Conservation (phyloP, 2,888 invertebrate species). For the Lutraria lutraria region DNA sequence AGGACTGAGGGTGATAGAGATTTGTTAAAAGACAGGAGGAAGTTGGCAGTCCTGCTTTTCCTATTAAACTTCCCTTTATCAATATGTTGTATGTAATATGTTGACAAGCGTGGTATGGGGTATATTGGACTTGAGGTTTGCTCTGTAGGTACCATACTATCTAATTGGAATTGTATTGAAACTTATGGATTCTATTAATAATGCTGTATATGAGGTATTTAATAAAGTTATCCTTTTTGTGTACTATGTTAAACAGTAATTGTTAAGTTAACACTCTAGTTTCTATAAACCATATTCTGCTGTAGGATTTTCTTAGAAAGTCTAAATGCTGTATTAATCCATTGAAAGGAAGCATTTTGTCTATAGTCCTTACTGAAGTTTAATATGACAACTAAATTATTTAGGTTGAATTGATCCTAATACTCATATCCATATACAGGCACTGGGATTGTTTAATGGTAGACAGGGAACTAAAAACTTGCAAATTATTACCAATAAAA, state of each 20-base stretch:
- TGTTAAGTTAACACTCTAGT: not conserved
- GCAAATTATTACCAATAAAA: constrained; percentile 7
- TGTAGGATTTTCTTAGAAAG: too few relatives aligned
- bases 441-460: not conserved
- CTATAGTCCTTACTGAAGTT: too few relatives aligned
- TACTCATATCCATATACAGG: not conserved
- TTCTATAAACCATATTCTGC: too few relatives aligned
- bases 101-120: constrained; percentile 18
- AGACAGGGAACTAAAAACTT: not conserved
- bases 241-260: not conserved
- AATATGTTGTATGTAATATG: constrained; percentile 10
- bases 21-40: not conserved
- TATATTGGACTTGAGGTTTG: constrained; percentile 6
- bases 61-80: constrained; percentile 20
- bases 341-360: too few relatives aligned
- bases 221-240: constrained; percentile 2
- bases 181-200: constrained; percentile 13
- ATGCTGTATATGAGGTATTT: not conserved
- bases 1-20: not conserved
- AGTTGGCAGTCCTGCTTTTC: not conserved
- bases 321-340: too few relatives aligned
- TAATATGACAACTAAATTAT: too few relatives aligned
- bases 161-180: not conserved
- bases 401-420: too few relatives aligned
- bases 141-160: not conserved